Base-by-base conservation (phyloP, 1,140 invertebrate species). In the Forficula auricularia region DNA sequence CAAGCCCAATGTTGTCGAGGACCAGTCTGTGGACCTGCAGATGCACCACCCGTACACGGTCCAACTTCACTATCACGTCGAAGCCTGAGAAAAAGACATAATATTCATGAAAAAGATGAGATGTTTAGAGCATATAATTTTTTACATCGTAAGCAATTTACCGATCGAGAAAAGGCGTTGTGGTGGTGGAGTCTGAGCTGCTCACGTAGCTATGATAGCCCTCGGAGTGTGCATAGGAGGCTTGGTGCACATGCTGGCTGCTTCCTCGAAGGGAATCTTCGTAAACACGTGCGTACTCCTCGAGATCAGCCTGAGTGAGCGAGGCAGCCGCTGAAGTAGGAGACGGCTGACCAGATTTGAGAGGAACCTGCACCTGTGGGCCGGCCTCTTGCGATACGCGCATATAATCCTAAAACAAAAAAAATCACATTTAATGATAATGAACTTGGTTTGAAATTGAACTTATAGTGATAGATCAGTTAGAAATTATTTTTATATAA, bases 181-280 rank as follows among this genome's bases (percentile, higher is more conserved):
- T 73, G 10, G 77, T 79, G 14, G 73, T 77, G 3, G 78, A 82
- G 59, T 77, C 82, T 30, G 75, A 79, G 54, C 75, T 84, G 43
- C 77, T 84, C 16, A 79, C 81, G 57, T 79, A 84, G 57, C 77
- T 81, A 54, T 82, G 79, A 55, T 84, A 84, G 10, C 80, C 80
- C 62, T 84, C 80, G 16, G 77, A 80, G 48, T 82, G 79, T 12
- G 80, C 79, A 59, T 84, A 84, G 31, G 77, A 79, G 4, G 73
- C 66, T 52, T 80, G 78, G 50, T 79, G 77, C 45, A 79, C 76
- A 51, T 82, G 78, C 38, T 77, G 70, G 10, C 10, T 27, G 22
- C 22, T 27, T 45, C 72, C 72, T 46, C 47, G 57, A 44, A 49
- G 57, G 19, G 58, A 57, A 31, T 67, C 66, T 30, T 68, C 65